Evolutionary conservation across 2,888 invertebrate species (phyloP), one percentile per base, ranked within the genome.

Genomic region (Stomorhina lunata): DNA sequence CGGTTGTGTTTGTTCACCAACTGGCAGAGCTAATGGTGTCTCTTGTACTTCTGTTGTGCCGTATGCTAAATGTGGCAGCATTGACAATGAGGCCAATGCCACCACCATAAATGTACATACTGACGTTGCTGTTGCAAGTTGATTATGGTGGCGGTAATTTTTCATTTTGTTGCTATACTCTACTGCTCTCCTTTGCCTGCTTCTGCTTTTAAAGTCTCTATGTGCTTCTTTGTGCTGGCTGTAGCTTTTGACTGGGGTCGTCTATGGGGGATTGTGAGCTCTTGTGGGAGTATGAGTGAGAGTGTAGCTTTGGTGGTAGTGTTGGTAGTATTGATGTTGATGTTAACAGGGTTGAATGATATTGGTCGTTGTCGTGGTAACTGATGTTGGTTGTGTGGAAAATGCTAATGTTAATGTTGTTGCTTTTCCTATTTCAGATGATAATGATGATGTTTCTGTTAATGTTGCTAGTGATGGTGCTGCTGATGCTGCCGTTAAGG

Each of bases 31-130:
- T 75, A 91, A 84, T 79, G 91, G 91, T 78, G 90, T 90, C 86
- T 91, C 91, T 84, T 91, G 90, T 71, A 88, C 89, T 86, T 91
- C 91, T 87, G 91, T 90, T 86, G 90, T 90, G 82, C 88, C 90
- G 80, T 85, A 86, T 81, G 86, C 86, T 71, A 76, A 82, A 79
- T 82, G 82, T 81, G 89, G 88, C 85, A 90, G 84, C 84, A 90
- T 84, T 83, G 89, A 87, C 80, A 90, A 83, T 79, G 88, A 87
- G 80, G 89, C 88, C 82, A 89, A 88, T 72, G 87, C 88, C 80
- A 88, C 84, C 85, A 88, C 85, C 89, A 89, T 88, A 84, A 77
- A 86, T 79, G 80, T 82, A 73, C 75, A 79, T 65, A 55, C 59
- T 63, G 75, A 53, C 29, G 27, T 17, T 43, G 48, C 40, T 80